A percentile compares a stretch with the other conserved stretches of the same genome.
phyloP scores from a whole-genome alignment of 2,888 invertebrate species.

The Sabellastarte sp. region DNA sequence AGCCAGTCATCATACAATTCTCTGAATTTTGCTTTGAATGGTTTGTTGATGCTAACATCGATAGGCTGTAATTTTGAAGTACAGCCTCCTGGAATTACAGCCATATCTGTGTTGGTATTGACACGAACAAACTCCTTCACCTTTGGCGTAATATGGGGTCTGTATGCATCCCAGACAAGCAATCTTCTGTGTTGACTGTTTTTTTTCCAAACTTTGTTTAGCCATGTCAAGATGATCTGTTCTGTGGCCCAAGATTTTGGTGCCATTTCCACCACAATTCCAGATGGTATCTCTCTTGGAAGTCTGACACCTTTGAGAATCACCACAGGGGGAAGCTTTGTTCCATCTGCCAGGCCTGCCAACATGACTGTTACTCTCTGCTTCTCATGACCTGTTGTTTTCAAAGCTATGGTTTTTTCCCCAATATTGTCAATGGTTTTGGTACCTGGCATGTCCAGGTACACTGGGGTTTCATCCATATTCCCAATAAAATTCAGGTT shows the following conservation, averaged over 20 bases:
- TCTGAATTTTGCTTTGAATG: background rate
- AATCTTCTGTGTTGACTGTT: background rate
- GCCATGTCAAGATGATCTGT: background rate
- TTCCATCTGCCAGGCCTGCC: constrained; percentile 5
- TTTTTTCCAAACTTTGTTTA: background rate
- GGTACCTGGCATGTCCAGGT: constrained; percentile 7
- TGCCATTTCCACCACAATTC: constrained; percentile 5
- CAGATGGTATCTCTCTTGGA: constrained; percentile 4
- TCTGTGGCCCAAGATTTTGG: constrained; percentile 2
- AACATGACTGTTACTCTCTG: background rate
- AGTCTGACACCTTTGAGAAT: background rate
- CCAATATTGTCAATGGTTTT: background rate
- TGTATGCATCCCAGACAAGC: constrained; percentile 7
- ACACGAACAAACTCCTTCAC: background rate
- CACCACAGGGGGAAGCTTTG: background rate
- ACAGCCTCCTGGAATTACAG: background rate
- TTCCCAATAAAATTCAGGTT: too few relatives aligned
- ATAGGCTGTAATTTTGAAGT: background rate
- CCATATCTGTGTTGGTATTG: background rate
- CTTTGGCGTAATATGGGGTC: background rate
- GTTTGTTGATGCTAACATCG: too few relatives aligned
- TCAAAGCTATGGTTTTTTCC: constrained; percentile 1
- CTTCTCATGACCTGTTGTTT: constrained; percentile 6
- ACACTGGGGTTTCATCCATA: too few relatives aligned
- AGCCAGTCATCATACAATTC: background rate